Evolutionary conservation across 2,797 vertebrate species (phyloP), one percentile per base, ranked within the genome.

Genomic region (Xenopus petersii): DNA sequence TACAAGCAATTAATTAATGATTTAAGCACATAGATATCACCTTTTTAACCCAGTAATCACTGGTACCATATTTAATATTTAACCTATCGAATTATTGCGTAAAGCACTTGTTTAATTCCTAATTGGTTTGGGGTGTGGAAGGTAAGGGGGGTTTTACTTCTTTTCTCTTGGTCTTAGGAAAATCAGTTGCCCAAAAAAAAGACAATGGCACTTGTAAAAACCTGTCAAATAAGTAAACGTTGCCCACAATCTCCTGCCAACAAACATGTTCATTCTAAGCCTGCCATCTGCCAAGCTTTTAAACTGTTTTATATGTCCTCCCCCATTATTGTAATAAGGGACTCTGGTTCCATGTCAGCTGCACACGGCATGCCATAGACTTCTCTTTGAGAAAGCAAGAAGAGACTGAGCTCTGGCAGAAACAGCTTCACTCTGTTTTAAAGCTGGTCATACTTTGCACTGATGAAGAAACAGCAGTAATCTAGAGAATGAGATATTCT

Each of bases 301-400:
- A 72, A 33, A 48, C 4, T 67, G 67, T 58, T 67, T 66, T 76
- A 70, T 70, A 12, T 48, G 81, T 21, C 21, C 21, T 21, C 72
- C 67, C 82, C 83, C 70, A 21, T 48, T 54, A 67, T 24, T 30
- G 66, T 73, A 78, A 73, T 67, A 64, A 47, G 79, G 64, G 62
- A 33, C 79, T 48, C 54, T 30, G 73, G 75, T 81, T 72, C 64
- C 5, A 2, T 65, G 81, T 77, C 84, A 84, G 75, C 75, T 81
- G 75, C 77, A 71, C 56, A 4, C 0, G 75, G 54, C 64, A 68
- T 80, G 54, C 42, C 12, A 49, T 82, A 74, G 67, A 68, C 10
- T 49, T 81, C 67, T 79, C 55, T 66, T 81, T 65, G 66, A 67
- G 24, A 68, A 55, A 71, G 64, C 69, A 61, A 13, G 15, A 42